Base-by-base conservation (phyloP, 2,797 vertebrate species). In the Cryptoblepharus egeriae region DNA sequence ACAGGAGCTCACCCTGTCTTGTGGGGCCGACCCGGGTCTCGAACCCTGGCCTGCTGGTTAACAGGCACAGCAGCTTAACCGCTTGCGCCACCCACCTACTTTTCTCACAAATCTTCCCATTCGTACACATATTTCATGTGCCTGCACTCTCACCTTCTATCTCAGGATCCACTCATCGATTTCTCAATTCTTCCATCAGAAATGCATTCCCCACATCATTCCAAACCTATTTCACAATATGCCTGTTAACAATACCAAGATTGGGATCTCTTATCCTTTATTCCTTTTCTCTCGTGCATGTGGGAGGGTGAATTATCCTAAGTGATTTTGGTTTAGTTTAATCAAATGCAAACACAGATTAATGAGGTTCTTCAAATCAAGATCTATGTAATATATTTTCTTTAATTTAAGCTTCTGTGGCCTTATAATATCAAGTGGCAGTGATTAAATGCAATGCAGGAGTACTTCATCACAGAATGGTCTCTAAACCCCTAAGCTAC, bases 261-360 rank as follows among this genome's bases (percentile, higher is more conserved):
- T 83, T 88, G 75, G 70, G 42, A 86, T 89, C 88, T 3, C 24
- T 42, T 82, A 64, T 75, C 73, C 42, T 58, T 80, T 52, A 52
- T 85, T 32, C 65, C n/a, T 78, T 52, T 18, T 86, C 76, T 13
- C 30, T 65, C 63, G 77, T 63, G 2, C 35, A 52, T 16, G 39
- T 32, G 49, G 49, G 85, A 77, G 68, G 75, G 24, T 78, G 82
- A 85, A 88, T 90, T 78, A 79, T 82, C 87, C 57, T 85, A 82
- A 77, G 74, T 86, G 65, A 89, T 84, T 84, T 85, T 67, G 90
- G 73, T 63, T 89, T 88, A 88, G 42, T 79, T 90, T 89, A 88
- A 87, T 88, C 90, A 91, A 92, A 88, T 69, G 39, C 60, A 93
- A 88, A 88, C 77, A 88, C 79, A 92, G 89, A 77, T 61, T 80